Percentiles rank a stretch among this genome's conserved stretches.
Evolutionary conservation across 2,113 vertebrate species (phyloP).

Genomic region (Diglossa brunneiventris): DNA sequence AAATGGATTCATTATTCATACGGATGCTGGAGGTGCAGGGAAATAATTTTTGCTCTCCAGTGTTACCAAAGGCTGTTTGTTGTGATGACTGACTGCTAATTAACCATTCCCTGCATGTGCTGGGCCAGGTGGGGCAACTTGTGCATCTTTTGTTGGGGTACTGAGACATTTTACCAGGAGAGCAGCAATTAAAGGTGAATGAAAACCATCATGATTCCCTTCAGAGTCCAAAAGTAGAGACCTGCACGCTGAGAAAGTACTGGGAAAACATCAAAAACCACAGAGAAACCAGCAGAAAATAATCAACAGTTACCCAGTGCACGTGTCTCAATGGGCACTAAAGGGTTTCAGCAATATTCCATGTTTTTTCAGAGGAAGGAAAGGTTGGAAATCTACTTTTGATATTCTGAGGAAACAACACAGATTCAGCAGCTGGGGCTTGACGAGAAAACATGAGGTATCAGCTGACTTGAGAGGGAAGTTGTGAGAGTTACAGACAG

Average conservation of each 20-base stretch:
- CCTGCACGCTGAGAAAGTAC: not conserved
- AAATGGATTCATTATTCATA: constrained; percentile 23
- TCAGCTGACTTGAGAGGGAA: not conserved
- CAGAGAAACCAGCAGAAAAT: not conserved
- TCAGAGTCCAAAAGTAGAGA: not conserved
- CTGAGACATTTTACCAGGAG: not conserved
- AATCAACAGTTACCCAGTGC: not conserved
- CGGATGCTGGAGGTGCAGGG: not conserved
- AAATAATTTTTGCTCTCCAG: not conserved
- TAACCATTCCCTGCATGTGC: not conserved
- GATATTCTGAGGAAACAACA: not conserved
- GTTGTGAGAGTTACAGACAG: not conserved
- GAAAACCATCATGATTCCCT: not conserved
- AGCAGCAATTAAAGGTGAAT: not conserved
- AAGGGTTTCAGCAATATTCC: not conserved
- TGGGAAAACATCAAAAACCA: not conserved
- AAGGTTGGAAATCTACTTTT: not conserved
- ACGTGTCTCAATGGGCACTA: not conserved
- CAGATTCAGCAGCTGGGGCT: not conserved
- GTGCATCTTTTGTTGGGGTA: not conserved
- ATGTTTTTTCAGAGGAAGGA: not conserved
- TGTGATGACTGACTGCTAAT: not conserved
- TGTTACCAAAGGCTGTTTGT: not conserved
- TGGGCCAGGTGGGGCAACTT: not conserved
- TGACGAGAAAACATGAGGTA: not conserved